phyloP scores from a whole-genome alignment of 1,140 invertebrate species.

The Idris sp. region DNA sequence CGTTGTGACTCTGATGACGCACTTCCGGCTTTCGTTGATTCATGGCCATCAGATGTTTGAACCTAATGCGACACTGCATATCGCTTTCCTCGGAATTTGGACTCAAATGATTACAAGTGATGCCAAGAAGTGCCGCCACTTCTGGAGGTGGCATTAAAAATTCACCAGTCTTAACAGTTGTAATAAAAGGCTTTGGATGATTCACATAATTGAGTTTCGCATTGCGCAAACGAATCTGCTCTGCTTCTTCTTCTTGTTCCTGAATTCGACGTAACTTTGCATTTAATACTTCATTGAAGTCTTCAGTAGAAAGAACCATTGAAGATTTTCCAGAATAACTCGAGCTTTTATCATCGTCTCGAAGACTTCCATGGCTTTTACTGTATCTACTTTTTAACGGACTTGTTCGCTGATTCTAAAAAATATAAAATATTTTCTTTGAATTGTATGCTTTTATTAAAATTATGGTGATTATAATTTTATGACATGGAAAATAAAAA shows the following conservation, averaged over 20 bases:
- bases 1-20: slow-evolving; percentile 70
- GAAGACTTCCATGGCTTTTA: slow-evolving; percentile 74
- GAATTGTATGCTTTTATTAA: too few species aligned
- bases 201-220: slow-evolving; percentile 39
- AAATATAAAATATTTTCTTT: too few species aligned
- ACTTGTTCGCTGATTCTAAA: slow-evolving; percentile 63
- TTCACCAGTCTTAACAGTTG: slow-evolving; percentile 86
- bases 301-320: slow-evolving; percentile 71
- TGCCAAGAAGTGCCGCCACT: slow-evolving; percentile 82
- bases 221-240: slow-evolving; percentile 52
- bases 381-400: slow-evolving; percentile 68
- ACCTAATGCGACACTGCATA: slow-evolving; percentile 57
- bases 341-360: slow-evolving; percentile 36
- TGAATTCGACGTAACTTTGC: slow-evolving; percentile 82
- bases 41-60: slow-evolving; percentile 69
- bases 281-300: slow-evolving; percentile 82
- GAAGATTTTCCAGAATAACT: slow-evolving; percentile 37
- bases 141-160: slow-evolving; percentile 88
- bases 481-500: too few species aligned
- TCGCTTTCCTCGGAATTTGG: slow-evolving; percentile 60
- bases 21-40: slow-evolving; percentile 69
- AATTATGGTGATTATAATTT: too few species aligned
- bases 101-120: slow-evolving; percentile 70
- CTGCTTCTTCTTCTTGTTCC: slow-evolving; percentile 78
- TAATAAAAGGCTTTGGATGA: slow-evolving; percentile 82